Base-by-base conservation (phyloP, 2,888 invertebrate species). In the Chrysodeixis includens region DNA sequence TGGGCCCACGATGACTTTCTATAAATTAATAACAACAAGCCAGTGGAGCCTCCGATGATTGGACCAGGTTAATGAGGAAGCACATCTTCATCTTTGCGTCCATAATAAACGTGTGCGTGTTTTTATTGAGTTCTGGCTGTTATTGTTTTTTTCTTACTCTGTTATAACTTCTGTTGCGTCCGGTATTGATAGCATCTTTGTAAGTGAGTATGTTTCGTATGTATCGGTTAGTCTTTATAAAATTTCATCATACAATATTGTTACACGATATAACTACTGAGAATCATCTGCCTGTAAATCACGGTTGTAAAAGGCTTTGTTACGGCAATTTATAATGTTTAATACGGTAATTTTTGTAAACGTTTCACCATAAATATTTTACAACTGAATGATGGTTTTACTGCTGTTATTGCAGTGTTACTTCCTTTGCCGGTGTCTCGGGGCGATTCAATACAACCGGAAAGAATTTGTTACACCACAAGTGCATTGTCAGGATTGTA, bases 11-110 rank as follows among this genome's bases (percentile, higher is more conserved):
- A 94, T 95, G 95, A 95, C 95, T 95, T 93, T 94, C 94, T 93
- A 94, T 93, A 95, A 93, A 94, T 94, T 93, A 93, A 94, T 94
- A 95, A 94, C 92, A 92, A 93, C 92, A 90, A 89, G 85, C 87
- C 77, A 76, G 78, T 76, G 75, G 84, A 88, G 88, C 86, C 86
- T 82, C 84, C 87, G 87, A 90, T 88, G 93, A 94, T 92, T 92
- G 92, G 90, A 73, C 83, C 80, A 83, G 82, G 85, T 91, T 94
- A 94, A 94, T 94, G 92, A 94, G 89, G 92, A 89, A 90, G 87
- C 89, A 86, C 85, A 86, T 90, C 93, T 93, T 92, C 90, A 93
- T 94, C 90, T 88, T 82, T 83, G 84, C 83, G 75, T 81, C 84
- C 77, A 82, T 82, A 83, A 83, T 85, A 84, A 84, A 88, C 83